Conservation (phyloP, 2,888 invertebrate genomes). For the Scaptodrosophila latifasciaeformis region DNA sequence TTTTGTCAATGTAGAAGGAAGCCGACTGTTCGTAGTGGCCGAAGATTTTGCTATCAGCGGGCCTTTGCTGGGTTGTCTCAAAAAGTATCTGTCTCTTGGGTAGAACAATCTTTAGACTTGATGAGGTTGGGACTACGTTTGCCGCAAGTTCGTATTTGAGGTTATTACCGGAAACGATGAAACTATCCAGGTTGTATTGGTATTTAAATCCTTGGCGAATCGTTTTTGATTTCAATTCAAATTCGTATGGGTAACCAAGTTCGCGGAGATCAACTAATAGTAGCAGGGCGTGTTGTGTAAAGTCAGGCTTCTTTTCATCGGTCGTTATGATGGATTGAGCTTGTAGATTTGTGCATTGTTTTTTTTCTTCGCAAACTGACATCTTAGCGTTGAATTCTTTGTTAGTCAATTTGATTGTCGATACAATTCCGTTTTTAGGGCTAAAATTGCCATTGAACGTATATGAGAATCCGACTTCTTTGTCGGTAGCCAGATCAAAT, state of each 20-base stretch:
- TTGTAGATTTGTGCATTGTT: slow-evolving; percentile 85
- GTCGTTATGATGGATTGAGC: slow-evolving; percentile 58
- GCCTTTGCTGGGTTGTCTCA: slow-evolving; percentile 77
- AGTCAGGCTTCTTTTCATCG: slow-evolving; percentile 57
- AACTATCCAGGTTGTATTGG: slow-evolving; percentile 83
- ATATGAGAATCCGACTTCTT: slow-evolving; percentile 81
- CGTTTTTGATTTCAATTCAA: slow-evolving; percentile 82
- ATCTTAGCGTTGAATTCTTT: slow-evolving; percentile 82
- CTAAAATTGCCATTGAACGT: slow-evolving; percentile 83
- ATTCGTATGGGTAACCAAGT: slow-evolving; percentile 84
- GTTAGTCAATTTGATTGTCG: slow-evolving; percentile 83
- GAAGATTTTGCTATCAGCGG: slow-evolving; percentile 74
- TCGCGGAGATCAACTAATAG: slow-evolving; percentile 83
- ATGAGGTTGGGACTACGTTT: slow-evolving; percentile 80
- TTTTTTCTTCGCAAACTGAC: slow-evolving; percentile 86
- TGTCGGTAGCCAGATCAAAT: slow-evolving; percentile 78
- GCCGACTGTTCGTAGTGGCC: slow-evolving; percentile 81
- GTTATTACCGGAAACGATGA: slow-evolving; percentile 81
- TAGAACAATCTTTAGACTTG: slow-evolving; percentile 80
- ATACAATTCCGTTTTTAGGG: slow-evolving; percentile 80
- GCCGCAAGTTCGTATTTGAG: slow-evolving; percentile 83
- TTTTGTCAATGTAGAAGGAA: slow-evolving; percentile 82
- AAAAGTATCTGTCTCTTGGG: slow-evolving; percentile 82
- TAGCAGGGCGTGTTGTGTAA: slow-evolving; percentile 79
- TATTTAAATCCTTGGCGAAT: slow-evolving; percentile 77